phyloP scores from a whole-genome alignment of 2,888 invertebrate species.

The Pollenia griseotomentosa region DNA sequence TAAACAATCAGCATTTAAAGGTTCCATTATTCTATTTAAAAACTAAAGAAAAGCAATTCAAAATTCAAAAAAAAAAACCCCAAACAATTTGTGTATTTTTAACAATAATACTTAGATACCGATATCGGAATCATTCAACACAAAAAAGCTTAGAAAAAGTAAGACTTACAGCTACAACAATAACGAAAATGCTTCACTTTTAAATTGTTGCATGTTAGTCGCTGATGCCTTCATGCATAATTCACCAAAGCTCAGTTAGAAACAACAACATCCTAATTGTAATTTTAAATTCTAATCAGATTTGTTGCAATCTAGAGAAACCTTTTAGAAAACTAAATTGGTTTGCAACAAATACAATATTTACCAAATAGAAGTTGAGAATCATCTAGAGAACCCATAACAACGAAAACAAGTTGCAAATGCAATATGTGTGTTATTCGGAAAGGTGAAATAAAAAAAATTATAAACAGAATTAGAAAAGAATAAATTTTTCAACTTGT shows the following conservation, averaged over 20 bases:
- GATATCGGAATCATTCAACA: conserved; percentile 56
- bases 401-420: conserved; percentile 41
- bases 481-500: background rate
- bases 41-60: background rate
- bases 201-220: conserved; percentile 36
- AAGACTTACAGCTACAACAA: conserved; percentile 3
- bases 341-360: conserved; percentile 47
- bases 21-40: background rate
- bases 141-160: conserved; percentile 39
- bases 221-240: conserved; percentile 42
- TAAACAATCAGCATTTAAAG: background rate
- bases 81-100: conserved; percentile 59
- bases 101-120: conserved; percentile 58
- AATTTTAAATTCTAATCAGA: conserved; percentile 73
- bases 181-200: background rate
- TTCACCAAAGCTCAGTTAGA: conserved; percentile 17
- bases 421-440: conserved; percentile 4
- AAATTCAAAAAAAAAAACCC: background rate
- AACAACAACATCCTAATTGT: conserved; percentile 58
- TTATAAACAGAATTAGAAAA: background rate
- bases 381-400: conserved; percentile 20
- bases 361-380: background rate
- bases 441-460: background rate
- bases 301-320: conserved; percentile 58
- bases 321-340: conserved; percentile 62